phyloP scores from a whole-genome alignment of 2,888 invertebrate species.

The Cryptophagus acutangulus region DNA sequence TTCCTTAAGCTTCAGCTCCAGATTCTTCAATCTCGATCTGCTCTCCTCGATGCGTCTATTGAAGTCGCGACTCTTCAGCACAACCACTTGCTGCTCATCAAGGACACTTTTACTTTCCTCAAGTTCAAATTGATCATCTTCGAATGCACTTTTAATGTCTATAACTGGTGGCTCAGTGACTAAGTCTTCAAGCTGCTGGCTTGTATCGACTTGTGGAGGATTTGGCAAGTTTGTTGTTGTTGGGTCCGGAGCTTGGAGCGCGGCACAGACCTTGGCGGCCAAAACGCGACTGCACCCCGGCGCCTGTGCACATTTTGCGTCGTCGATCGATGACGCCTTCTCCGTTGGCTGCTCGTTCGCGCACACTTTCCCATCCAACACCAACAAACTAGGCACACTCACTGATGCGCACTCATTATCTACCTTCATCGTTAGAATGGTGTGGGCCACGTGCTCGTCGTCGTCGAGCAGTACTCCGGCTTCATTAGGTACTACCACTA shows the following conservation, averaged over 20 bases:
- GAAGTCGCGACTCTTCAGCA: slow-evolving; percentile 37
- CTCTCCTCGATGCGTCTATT: slow-evolving; percentile 45
- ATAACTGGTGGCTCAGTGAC: no score
- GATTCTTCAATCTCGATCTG: slow-evolving; percentile 49
- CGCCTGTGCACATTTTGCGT: slow-evolving; percentile 38
- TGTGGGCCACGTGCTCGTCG: neutral
- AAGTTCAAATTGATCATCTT: neutral
- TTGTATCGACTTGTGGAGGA: neutral
- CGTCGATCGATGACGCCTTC: slow-evolving; percentile 39
- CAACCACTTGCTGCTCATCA: slow-evolving; percentile 9
- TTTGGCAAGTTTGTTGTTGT: neutral
- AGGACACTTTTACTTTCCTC: slow-evolving; percentile 12
- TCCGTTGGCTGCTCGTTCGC: slow-evolving; percentile 23
- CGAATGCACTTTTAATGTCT: neutral
- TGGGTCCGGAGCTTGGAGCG: slow-evolving; percentile 16
- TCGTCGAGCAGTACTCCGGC: no score
- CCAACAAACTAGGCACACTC: neutral
- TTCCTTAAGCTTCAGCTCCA: slow-evolving; percentile 46
- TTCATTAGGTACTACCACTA: neutral
- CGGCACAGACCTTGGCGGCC: slow-evolving; percentile 39
- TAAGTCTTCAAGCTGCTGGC: neutral
- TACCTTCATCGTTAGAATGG: neutral
- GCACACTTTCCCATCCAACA: slow-evolving; percentile 4
- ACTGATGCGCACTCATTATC: no score
- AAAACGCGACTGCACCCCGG: slow-evolving; percentile 42